phyloP scores from a whole-genome alignment of 2,888 invertebrate genomes.

The Spodoptera littoralis region DNA sequence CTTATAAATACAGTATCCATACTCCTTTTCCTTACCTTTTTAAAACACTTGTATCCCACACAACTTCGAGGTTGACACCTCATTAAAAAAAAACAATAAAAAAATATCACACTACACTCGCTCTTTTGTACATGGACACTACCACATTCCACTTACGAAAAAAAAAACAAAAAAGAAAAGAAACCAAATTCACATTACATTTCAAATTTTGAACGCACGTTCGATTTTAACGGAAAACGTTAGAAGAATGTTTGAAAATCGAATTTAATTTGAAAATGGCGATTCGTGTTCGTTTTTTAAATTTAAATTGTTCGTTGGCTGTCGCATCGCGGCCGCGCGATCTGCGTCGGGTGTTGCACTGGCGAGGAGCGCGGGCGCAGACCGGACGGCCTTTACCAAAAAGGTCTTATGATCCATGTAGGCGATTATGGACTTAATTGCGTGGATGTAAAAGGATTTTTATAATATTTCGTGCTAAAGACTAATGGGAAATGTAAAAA shows the following conservation, averaged over 20 bases:
- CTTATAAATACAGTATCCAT: slow-evolving; percentile 21
- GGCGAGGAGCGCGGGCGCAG: slow-evolving; percentile 68
- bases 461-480: slow-evolving; percentile 21
- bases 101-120: slow-evolving; percentile 76
- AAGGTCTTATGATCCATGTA: slow-evolving; percentile 57
- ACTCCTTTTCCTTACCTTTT: slow-evolving; percentile 65
- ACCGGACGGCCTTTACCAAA: slow-evolving; percentile 51
- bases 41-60: slow-evolving; percentile 57
- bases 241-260: slow-evolving; percentile 60
- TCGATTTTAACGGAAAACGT: slow-evolving; percentile 55
- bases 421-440: slow-evolving; percentile 55
- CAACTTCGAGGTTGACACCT: slow-evolving; percentile 65
- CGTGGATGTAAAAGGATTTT: slow-evolving; percentile 30
- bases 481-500: slow-evolving; percentile 23
- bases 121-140: slow-evolving; percentile 77
- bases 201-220: slow-evolving; percentile 60
- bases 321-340: slow-evolving; percentile 86
- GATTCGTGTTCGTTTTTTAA: slow-evolving; percentile 78
- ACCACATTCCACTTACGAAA: slow-evolving; percentile 79
- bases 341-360: slow-evolving; percentile 69
- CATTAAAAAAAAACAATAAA: slow-evolving; percentile 70
- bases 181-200: slow-evolving; percentile 77
- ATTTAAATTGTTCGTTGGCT: slow-evolving; percentile 75
- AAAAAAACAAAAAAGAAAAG: slow-evolving; percentile 40
- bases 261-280: slow-evolving; percentile 56